phyloP scores from a whole-genome alignment of 2,888 invertebrate species.

The Euphydryas editha region DNA sequence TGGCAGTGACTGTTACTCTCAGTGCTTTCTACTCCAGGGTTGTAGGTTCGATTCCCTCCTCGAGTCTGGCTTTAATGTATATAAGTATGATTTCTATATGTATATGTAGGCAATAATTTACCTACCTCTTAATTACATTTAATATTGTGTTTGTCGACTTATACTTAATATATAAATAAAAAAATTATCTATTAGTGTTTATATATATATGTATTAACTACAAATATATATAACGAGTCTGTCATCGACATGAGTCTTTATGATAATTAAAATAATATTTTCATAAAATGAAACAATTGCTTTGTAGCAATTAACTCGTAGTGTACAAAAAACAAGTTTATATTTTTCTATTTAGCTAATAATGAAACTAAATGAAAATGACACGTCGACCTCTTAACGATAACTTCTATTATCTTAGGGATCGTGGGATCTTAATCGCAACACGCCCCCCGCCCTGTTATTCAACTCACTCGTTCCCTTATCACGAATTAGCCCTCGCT shows the following conservation, averaged over 20 bases:
- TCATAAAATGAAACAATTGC: not conserved
- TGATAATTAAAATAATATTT: not conserved
- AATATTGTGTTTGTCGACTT: too few relatives aligned
- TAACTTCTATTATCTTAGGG: slow-evolving; percentile 64
- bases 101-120: too few relatives aligned
- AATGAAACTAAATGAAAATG: slow-evolving; percentile 28
- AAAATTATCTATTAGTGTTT: not conserved
- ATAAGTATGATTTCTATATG: too few relatives aligned
- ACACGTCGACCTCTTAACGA: slow-evolving; percentile 53
- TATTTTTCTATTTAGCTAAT: slow-evolving; percentile 18
- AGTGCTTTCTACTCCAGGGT: too few relatives aligned
- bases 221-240: not conserved
- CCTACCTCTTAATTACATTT: too few relatives aligned
- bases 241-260: not conserved
- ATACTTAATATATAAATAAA: too few relatives aligned
- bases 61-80: too few relatives aligned
- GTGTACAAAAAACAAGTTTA: not conserved
- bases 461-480: slow-evolving; percentile 72
- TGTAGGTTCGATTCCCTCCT: too few relatives aligned
- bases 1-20: too few relatives aligned
- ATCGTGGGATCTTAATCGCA: slow-evolving; percentile 55
- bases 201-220: not conserved
- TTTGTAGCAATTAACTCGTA: not conserved
- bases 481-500: slow-evolving; percentile 76
- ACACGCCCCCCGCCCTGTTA: slow-evolving; percentile 68